phyloP scores from a whole-genome alignment of 2,797 vertebrate genomes.

The Ceryle rudis region DNA sequence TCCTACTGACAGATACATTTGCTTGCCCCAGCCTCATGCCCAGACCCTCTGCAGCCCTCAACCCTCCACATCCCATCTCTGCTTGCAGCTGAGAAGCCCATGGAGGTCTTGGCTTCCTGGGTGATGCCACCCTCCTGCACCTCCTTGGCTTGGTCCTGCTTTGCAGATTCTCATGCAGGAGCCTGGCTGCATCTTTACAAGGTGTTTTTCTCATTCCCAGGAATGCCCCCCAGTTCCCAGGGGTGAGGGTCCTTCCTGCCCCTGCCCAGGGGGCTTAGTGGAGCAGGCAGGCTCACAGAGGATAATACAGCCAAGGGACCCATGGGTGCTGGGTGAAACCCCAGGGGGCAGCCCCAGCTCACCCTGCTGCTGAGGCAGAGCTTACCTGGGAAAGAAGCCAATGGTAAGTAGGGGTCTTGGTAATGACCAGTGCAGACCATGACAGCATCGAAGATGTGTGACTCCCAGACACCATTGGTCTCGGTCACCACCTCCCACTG shows the following conservation, averaged over 20 bases:
- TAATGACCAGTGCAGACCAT: constrained; percentile 90
- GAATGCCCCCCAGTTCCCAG: background rate
- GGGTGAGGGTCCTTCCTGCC: background rate
- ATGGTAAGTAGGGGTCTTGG: constrained; percentile 82
- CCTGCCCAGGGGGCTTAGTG: background rate
- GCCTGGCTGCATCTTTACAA: background rate
- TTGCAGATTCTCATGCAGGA: background rate
- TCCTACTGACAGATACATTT: background rate
- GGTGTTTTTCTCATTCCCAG: background rate
- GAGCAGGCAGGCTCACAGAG: background rate
- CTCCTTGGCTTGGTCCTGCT: background rate
- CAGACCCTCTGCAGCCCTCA: background rate
- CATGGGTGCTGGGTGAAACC: background rate
- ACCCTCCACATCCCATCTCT: background rate
- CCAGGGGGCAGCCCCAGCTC: background rate
- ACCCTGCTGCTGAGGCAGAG: background rate
- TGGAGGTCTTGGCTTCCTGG: background rate
- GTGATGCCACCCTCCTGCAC: background rate
- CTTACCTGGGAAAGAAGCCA: constrained; percentile 90
- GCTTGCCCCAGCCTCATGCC: background rate
- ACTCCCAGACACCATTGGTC: constrained; percentile 72
- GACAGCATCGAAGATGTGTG: constrained; percentile 87
- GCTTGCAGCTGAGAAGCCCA: background rate
- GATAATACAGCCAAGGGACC: background rate
- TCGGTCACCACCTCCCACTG: constrained; percentile 90